These are phyloP conservation scores for Labia minor DNA, from an alignment of 2,888 invertebrate genomes.

Conservation along the genomic window DNA sequence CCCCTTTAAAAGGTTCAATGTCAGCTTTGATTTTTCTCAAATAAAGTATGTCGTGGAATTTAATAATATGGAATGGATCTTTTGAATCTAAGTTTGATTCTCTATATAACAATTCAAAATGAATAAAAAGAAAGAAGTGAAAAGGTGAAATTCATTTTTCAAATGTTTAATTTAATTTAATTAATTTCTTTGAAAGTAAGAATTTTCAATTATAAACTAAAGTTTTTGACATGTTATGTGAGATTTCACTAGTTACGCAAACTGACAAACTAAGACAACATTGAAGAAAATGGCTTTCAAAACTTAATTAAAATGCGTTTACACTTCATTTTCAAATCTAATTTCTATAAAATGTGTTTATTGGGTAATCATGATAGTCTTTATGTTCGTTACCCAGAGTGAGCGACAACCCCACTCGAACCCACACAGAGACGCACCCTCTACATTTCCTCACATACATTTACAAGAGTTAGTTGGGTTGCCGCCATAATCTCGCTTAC, in stretches of 20 bases:
- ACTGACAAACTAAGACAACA: not conserved
- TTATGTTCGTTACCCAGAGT: not conserved
- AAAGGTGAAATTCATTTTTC: not conserved
- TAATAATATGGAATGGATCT: not conserved
- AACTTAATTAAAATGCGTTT: conserved; percentile 7
- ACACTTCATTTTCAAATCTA: conserved; percentile 3
- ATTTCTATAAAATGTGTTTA: conserved; percentile 8
- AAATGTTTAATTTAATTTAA: not conserved
- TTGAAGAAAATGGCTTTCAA: conserved; percentile 6
- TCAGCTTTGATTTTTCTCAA: too few species aligned
- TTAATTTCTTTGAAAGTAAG: conserved; percentile 7
- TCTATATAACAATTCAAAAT: not conserved
- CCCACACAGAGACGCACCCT: not conserved
- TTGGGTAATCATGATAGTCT: conserved; percentile 5
- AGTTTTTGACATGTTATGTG: conserved; percentile 1
- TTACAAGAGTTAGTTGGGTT: not conserved
- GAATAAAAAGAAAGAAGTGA: not conserved
- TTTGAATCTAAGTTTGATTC: not conserved
- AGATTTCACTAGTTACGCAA: not conserved
- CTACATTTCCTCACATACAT: not conserved
- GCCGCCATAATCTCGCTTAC: conserved; percentile 1
- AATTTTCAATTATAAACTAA: not conserved
- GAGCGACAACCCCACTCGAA: not conserved
- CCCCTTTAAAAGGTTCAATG: too few species aligned
- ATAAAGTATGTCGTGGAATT: not conserved